Conservation (phyloP, 2,888 invertebrate genomes). For the Sycophila texana region DNA sequence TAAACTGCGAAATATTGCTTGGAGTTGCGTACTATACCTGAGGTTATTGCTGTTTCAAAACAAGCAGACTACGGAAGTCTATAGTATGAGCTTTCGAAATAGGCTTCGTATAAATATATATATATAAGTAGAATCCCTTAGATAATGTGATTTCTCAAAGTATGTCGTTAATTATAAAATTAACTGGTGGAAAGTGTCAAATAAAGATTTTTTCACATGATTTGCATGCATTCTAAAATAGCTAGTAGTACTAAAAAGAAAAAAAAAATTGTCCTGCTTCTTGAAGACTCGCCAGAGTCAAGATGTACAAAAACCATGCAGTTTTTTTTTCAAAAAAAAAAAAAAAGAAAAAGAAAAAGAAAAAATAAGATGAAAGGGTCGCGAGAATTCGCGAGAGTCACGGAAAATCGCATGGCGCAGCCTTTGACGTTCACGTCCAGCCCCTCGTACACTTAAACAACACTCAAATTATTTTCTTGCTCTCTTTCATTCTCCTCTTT, state of each 20-base stretch:
- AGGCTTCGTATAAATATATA: too few relatives aligned
- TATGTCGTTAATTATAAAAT: background rate
- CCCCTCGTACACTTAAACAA: constrained; percentile 28
- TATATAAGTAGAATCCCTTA: too few relatives aligned
- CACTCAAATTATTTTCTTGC: constrained; percentile 46
- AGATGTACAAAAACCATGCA: background rate
- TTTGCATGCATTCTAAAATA: too few relatives aligned
- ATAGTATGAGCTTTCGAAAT: too few relatives aligned
- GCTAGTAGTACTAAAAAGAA: background rate
- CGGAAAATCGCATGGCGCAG: constrained; percentile 4
- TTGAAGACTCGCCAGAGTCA: background rate
- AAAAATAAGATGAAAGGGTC: constrained; percentile 17
- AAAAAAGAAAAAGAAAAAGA: background rate
- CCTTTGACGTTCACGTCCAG: constrained; percentile 25
- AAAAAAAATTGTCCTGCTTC: background rate
- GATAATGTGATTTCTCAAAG: background rate
- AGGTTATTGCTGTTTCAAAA: constrained; percentile 13
- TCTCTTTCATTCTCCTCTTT: constrained; percentile 27
- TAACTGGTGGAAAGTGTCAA: too few relatives aligned
- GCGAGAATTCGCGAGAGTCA: constrained; percentile 25
- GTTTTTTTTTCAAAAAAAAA: constrained; percentile 15
- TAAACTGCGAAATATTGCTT: constrained; percentile 20
- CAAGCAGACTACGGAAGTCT: background rate
- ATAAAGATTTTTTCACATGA: too few relatives aligned
- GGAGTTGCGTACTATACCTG: background rate